Percentiles rank a stretch among this genome's conserved stretches.
phyloP scores from a whole-genome alignment of 2,888 invertebrate genomes.

The Amaurobius ferox region DNA sequence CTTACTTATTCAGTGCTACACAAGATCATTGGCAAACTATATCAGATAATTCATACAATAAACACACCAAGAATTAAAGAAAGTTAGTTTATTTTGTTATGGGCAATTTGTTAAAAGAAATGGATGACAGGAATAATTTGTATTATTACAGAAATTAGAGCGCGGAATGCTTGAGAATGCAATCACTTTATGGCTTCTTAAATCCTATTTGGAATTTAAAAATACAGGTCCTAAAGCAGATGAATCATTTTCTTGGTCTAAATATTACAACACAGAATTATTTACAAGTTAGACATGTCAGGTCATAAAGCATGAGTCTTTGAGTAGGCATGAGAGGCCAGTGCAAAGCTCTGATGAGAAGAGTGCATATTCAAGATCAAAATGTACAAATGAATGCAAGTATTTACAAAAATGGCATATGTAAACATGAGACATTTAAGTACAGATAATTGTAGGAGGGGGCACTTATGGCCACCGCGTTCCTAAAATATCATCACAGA shows the following conservation, averaged over 20 bases:
- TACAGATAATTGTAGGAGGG: slow-evolving; percentile 12
- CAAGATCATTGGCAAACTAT: too few relatives aligned
- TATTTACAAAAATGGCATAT: slow-evolving; percentile 33
- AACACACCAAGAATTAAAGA: neutral
- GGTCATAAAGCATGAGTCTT: slow-evolving; percentile 26
- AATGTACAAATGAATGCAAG: slow-evolving; percentile 41
- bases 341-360: slow-evolving; percentile 32
- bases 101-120: slow-evolving; percentile 4
- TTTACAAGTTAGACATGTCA: slow-evolving; percentile 21
- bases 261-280: slow-evolving; percentile 36
- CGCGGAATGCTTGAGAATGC: neutral
- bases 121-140: neutral
- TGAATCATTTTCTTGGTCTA: slow-evolving; percentile 28
- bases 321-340: slow-evolving; percentile 17
- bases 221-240: slow-evolving; percentile 33
- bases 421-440: slow-evolving; percentile 35
- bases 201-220: neutral
- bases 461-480: neutral
- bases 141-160: neutral
- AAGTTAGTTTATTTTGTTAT: neutral
- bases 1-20: too few relatives aligned
- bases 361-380: slow-evolving; percentile 29
- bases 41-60: too few relatives aligned
- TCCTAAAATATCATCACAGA: slow-evolving; percentile 40
- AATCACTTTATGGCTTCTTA: neutral